Evolutionary conservation across 92 coral and sea anemone genomes (phyloP).

Genomic region (Blastomussa wellsi): DNA sequence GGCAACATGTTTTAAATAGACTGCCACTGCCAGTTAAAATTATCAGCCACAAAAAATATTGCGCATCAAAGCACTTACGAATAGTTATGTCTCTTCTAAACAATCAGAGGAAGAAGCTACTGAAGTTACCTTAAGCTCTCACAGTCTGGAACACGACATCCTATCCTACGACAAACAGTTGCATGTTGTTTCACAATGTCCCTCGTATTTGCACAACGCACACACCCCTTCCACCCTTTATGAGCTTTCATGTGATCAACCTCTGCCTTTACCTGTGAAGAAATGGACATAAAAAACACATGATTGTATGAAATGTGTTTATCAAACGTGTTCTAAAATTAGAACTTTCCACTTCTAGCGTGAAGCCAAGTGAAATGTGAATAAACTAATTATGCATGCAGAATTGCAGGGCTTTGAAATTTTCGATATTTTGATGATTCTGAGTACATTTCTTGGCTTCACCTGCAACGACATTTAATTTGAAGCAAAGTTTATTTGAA

Average conservation of each 20-base stretch:
- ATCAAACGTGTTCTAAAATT: too few relatives aligned
- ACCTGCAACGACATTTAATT: too few relatives aligned
- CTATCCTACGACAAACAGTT: slow-evolving; percentile 1
- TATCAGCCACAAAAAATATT: too few relatives aligned
- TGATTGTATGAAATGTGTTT: too few relatives aligned
- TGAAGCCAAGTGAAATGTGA: too few relatives aligned
- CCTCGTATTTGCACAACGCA: slow-evolving; percentile 3
- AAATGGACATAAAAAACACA: neutral
- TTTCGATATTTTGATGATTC: too few relatives aligned
- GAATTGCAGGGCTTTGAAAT: too few relatives aligned
- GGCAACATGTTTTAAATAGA: neutral
- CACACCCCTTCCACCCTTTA: slow-evolving; percentile 15
- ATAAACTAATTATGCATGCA: too few relatives aligned
- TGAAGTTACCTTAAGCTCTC: slow-evolving; percentile 28
- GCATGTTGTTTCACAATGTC: slow-evolving; percentile 34
- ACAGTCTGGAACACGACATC: slow-evolving; percentile 44
- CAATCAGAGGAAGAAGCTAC: neutral
- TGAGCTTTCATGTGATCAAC: slow-evolving; percentile 27
- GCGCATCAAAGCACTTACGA: neutral
- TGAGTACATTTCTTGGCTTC: too few relatives aligned
- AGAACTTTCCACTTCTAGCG: too few relatives aligned
- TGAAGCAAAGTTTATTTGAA: too few relatives aligned
- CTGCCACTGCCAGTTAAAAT: neutral
- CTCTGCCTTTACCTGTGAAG: slow-evolving; percentile 25
- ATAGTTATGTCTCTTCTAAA: too few relatives aligned